Percentiles rank a stretch among this genome's conserved stretches.
Conservation (phyloP, 2,113 vertebrate genomes). For the Syrrhaptes paradoxus region DNA sequence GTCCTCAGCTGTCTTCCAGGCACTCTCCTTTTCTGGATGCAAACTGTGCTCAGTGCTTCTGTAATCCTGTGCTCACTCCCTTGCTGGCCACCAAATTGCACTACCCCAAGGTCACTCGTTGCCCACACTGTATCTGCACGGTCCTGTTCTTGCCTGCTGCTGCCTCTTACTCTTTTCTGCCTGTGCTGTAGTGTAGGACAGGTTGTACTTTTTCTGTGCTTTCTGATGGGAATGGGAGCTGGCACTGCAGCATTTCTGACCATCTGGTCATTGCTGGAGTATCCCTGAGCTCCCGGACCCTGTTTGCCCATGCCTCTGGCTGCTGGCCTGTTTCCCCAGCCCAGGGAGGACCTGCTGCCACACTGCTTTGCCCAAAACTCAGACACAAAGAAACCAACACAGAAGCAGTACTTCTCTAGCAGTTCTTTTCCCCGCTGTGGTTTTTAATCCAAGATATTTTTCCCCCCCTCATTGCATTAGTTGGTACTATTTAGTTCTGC, state of each 20-base stretch:
- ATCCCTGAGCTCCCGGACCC: neutral
- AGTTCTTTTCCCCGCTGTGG: neutral
- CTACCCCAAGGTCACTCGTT: accelerated
- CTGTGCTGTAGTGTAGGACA: neutral
- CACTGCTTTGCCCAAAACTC: neutral
- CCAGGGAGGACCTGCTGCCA: neutral
- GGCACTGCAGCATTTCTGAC: neutral
- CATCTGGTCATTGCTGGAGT: accelerated
- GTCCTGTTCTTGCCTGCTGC: neutral
- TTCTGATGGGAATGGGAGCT: neutral
- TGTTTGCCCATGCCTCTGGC: accelerated
- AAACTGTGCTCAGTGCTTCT: neutral
- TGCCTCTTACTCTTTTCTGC: neutral
- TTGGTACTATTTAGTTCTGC: neutral
- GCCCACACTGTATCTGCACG: accelerated
- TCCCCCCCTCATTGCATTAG: neutral
- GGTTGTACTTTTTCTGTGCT: neutral
- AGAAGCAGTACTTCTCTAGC: neutral
- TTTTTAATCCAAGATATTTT: neutral
- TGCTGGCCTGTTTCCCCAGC: neutral
- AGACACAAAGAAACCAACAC: neutral
- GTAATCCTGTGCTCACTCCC: accelerated
- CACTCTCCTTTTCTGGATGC: neutral
- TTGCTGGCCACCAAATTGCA: neutral
- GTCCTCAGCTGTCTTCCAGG: neutral